Evolutionary conservation across 1,140 invertebrate species (phyloP).

Genomic region (Rhyacophila brunnea): DNA sequence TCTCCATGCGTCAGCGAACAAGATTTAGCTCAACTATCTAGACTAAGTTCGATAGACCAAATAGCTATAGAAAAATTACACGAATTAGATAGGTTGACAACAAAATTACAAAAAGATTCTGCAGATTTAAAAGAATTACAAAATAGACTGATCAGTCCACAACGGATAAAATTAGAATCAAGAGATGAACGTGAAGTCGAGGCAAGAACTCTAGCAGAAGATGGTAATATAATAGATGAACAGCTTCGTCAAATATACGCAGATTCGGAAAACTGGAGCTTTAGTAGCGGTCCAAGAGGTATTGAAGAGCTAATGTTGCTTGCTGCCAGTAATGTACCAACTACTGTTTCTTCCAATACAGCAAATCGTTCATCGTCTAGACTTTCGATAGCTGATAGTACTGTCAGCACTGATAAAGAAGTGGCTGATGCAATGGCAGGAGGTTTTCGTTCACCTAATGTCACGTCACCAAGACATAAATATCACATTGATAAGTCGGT

Average conservation of each 20-base stretch:
- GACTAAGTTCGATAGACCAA: slow-evolving; percentile 73
- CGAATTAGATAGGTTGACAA: slow-evolving; percentile 72
- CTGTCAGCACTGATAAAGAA: slow-evolving; percentile 53
- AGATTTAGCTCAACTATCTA: slow-evolving; percentile 71
- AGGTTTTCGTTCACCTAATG: slow-evolving; percentile 44
- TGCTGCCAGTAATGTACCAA: slow-evolving; percentile 41
- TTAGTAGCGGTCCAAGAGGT: slow-evolving; percentile 61
- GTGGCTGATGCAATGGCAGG: slow-evolving; percentile 53
- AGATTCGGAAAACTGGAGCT: slow-evolving; percentile 71
- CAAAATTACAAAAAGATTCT: slow-evolving; percentile 75
- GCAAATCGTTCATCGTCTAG: slow-evolving; percentile 56
- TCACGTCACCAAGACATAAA: slow-evolving; percentile 56
- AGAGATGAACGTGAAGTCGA: slow-evolving; percentile 56
- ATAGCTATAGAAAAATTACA: slow-evolving; percentile 74
- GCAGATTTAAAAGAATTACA: slow-evolving; percentile 74
- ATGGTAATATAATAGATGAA: slow-evolving; percentile 67
- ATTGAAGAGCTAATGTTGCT: slow-evolving; percentile 57
- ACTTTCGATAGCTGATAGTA: slow-evolving; percentile 55
- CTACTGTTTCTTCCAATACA: slow-evolving; percentile 29
- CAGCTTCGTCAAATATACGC: slow-evolving; percentile 67
- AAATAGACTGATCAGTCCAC: slow-evolving; percentile 63
- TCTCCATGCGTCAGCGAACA: slow-evolving; percentile 74
- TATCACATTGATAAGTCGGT: slow-evolving; percentile 54
- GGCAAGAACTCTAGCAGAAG: slow-evolving; percentile 59
- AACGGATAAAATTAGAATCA: slow-evolving; percentile 41